These are phyloP conservation scores for Sigmodon hispidus DNA, from an alignment of 2,113 vertebrate genomes.

Conservation along the genomic window DNA sequence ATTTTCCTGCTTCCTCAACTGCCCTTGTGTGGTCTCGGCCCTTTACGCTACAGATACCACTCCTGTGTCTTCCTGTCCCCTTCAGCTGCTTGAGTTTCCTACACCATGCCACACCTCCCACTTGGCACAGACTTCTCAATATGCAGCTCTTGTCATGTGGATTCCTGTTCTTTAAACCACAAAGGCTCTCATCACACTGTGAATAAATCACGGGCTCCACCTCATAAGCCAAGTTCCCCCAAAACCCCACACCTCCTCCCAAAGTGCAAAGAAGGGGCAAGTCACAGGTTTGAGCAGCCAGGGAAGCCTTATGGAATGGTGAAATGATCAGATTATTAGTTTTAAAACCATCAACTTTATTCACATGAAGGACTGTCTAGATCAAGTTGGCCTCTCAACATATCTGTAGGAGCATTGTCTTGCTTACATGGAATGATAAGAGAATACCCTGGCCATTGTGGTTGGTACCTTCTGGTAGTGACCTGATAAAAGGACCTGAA, in stretches of 20 bases:
- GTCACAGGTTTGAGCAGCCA: neutral
- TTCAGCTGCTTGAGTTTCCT: neutral
- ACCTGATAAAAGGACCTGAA: neutral
- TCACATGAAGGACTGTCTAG: neutral
- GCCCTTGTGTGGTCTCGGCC: neutral
- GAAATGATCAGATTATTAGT: neutral
- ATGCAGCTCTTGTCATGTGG: no score
- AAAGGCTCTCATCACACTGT: neutral
- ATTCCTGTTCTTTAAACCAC: neutral
- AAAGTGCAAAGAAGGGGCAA: neutral
- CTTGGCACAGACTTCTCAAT: neutral
- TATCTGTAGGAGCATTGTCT: neutral
- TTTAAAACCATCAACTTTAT: neutral
- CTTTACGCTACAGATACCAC: rapidly evolving
- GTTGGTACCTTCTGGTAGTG: neutral
- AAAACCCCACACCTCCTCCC: neutral
- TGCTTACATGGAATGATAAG: neutral
- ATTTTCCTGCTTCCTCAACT: neutral
- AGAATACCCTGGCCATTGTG: neutral
- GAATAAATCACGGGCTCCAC: neutral
- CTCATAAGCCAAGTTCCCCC: neutral
- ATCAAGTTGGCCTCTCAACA: neutral
- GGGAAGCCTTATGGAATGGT: neutral
- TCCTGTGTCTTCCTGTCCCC: no score
- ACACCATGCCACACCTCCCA: neutral